phyloP scores from a whole-genome alignment of 2,797 vertebrate species.

The Echiichthys vipera region DNA sequence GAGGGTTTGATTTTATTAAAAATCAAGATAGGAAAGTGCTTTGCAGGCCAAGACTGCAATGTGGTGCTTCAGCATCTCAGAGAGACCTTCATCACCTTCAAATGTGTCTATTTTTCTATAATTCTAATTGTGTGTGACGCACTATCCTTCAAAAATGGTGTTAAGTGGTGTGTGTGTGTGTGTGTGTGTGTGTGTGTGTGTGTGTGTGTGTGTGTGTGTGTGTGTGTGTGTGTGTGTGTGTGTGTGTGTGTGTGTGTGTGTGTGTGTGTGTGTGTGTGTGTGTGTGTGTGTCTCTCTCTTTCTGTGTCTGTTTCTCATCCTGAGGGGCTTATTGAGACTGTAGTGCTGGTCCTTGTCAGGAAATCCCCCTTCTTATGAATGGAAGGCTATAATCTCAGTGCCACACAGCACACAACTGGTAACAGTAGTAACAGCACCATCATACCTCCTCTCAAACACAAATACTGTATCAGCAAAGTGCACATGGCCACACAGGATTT shows the following conservation, averaged over 20 bases:
- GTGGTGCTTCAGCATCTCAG: slow-evolving; percentile 40
- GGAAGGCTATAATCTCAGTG: slow-evolving; percentile 70
- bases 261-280: slow-evolving; percentile 29
- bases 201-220: neutral
- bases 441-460: slow-evolving; percentile 56
- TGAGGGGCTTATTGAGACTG: slow-evolving; percentile 67
- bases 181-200: neutral
- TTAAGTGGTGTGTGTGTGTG: slow-evolving; percentile 11
- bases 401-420: slow-evolving; percentile 63
- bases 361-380: slow-evolving; percentile 78
- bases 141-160: slow-evolving; percentile 44
- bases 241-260: neutral
- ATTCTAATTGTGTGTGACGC: slow-evolving; percentile 32
- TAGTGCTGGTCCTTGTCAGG: slow-evolving; percentile 60
- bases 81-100: slow-evolving; percentile 15
- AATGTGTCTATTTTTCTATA: slow-evolving; percentile 31
- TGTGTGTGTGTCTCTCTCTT: neutral
- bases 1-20: slow-evolving; percentile 61
- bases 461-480: slow-evolving; percentile 61
- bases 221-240: slow-evolving; percentile 1
- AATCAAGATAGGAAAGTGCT: slow-evolving; percentile 54
- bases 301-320: slow-evolving; percentile 50
- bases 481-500: slow-evolving; percentile 57
- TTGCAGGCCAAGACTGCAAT: slow-evolving; percentile 43
- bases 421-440: slow-evolving; percentile 56